phyloP scores from a whole-genome alignment of 2,113 vertebrate species.

The Tympanuchus pallidicinctus region DNA sequence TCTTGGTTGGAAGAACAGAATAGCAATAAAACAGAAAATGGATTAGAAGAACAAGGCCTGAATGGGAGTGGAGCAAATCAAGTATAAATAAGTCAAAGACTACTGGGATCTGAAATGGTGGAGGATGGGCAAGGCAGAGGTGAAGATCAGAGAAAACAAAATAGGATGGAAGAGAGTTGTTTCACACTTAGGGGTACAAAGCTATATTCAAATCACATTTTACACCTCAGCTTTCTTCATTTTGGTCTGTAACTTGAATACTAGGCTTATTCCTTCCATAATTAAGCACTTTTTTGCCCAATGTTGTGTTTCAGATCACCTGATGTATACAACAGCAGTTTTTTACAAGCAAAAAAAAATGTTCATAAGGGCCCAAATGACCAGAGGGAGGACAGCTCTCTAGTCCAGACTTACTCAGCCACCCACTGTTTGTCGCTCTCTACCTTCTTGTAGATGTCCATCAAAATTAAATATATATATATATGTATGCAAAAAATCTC shows the following conservation, averaged over 20 bases:
- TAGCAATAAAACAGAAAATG: neutral
- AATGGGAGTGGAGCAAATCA: neutral
- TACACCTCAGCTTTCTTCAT: neutral
- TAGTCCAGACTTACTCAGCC: neutral
- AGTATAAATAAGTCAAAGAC: neutral
- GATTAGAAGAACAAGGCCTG: neutral
- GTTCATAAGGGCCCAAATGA: neutral
- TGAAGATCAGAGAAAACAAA: neutral
- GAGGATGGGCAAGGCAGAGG: neutral
- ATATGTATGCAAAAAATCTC: neutral
- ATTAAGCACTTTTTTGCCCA: neutral
- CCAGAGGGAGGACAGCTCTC: neutral
- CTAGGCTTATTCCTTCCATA: neutral
- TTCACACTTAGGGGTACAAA: neutral
- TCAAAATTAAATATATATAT: neutral
- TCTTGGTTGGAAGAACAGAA: neutral
- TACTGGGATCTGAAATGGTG: neutral
- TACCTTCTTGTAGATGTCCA: neutral
- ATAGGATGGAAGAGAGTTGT: neutral
- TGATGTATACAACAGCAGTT: accelerated
- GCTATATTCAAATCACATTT: neutral
- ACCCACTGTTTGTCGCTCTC: neutral
- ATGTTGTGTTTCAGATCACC: neutral
- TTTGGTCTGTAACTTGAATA: neutral
- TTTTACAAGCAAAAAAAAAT: neutral